phyloP scores from a whole-genome alignment of 2,888 invertebrate species.

The Thymelicus lineola region DNA sequence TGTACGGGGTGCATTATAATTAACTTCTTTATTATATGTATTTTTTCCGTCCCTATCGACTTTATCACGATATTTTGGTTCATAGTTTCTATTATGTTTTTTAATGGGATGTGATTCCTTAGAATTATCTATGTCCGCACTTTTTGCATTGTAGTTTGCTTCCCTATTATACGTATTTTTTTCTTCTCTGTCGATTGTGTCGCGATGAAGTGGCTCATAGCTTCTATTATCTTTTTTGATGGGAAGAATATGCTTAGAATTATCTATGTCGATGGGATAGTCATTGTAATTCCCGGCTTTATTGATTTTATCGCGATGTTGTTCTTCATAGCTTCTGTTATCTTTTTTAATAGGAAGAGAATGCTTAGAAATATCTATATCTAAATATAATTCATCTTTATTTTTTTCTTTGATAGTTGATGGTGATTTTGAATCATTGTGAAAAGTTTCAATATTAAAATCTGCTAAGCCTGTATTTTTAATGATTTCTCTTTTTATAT shows the following conservation, averaged over 20 bases:
- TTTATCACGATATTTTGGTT: conserved; percentile 42
- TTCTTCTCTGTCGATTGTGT: neutral
- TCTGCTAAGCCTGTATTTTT: conserved; percentile 64
- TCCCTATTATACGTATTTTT: conserved; percentile 21
- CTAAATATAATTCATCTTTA: neutral
- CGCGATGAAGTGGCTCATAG: neutral
- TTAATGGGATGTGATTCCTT: neutral
- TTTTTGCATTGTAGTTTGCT: neutral
- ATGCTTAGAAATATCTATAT: neutral
- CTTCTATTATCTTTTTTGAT: neutral
- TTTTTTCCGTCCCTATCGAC: neutral
- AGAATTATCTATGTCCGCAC: neutral
- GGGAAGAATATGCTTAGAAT: neutral
- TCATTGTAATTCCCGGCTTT: neutral
- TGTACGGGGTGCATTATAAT: conserved; percentile 35
- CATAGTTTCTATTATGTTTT: neutral
- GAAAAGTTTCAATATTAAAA: conserved; percentile 69
- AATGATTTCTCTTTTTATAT: conserved; percentile 51
- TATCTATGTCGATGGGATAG: neutral
- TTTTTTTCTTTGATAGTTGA: conserved; percentile 30
- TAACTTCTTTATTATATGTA: conserved; percentile 31
- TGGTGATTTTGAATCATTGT: conserved; percentile 47
- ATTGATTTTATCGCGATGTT: neutral
- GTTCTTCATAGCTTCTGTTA: neutral
- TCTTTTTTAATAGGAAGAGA: neutral